These are phyloP conservation scores for Motacilla alba DNA, from an alignment of 2,113 vertebrate species.

Conservation along the genomic window DNA sequence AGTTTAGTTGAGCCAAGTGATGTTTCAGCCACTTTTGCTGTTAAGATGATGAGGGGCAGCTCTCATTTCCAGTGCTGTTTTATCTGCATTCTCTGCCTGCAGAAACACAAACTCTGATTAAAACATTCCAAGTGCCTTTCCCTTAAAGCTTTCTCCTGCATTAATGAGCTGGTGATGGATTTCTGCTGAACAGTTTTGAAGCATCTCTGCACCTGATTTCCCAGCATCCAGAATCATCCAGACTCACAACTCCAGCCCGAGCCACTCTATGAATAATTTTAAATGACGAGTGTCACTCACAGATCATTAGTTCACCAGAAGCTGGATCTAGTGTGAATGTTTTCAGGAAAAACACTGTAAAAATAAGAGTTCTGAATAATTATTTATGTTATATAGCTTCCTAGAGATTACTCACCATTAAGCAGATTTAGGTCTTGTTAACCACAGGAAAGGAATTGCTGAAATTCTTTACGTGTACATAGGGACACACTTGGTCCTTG, in stretches of 20 bases:
- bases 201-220: not conserved
- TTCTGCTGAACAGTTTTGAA: not conserved
- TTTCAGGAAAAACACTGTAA: not conserved
- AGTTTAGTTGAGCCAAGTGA: not conserved
- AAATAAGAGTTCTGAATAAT: slow-evolving; percentile 6
- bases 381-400: not conserved
- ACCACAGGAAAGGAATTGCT: not conserved
- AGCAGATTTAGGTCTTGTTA: slow-evolving; percentile 40
- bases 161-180: not conserved
- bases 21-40: not conserved
- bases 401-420: slow-evolving; percentile 10
- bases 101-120: slow-evolving; percentile 1
- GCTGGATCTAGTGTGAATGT: not conserved
- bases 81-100: not conserved
- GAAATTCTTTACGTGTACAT: slow-evolving; percentile 15
- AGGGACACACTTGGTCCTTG: slow-evolving; percentile 22
- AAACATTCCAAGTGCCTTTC: not conserved
- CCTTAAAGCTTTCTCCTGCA: not conserved
- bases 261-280: not conserved
- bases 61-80: not conserved
- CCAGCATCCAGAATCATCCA: not conserved
- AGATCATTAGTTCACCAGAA: not conserved
- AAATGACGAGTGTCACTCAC: not conserved
- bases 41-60: not conserved
- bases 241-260: not conserved